Conservation (phyloP, 2,113 vertebrate species). For the Cyanoliseus patagonus region DNA sequence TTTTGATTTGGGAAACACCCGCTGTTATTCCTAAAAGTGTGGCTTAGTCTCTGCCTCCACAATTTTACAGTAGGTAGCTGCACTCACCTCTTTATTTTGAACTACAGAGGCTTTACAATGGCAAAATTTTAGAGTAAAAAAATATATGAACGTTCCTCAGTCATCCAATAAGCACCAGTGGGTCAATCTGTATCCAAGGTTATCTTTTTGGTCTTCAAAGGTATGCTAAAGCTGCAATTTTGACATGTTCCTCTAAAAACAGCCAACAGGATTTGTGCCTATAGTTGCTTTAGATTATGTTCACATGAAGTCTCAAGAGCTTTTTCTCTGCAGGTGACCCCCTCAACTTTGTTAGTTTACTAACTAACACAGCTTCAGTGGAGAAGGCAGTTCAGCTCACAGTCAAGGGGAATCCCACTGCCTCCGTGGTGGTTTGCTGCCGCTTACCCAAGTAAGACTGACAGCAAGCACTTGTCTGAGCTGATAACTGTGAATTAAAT, state of each 20-base stretch:
- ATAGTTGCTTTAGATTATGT: not conserved
- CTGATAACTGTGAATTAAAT: not conserved
- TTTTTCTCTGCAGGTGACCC: not conserved
- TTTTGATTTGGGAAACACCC: not conserved
- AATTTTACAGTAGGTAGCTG: not conserved
- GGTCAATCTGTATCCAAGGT: not conserved
- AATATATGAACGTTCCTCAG: not conserved
- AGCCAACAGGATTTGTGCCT: not conserved
- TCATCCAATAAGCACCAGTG: not conserved
- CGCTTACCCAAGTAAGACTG: not conserved
- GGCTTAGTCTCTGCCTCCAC: not conserved
- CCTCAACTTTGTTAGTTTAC: not conserved
- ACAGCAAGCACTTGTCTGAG: not conserved
- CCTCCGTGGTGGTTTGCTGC: not conserved
- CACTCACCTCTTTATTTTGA: not conserved
- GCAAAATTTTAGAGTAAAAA: not conserved
- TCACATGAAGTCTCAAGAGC: not conserved
- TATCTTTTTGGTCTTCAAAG: not conserved
- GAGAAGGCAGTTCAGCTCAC: not conserved
- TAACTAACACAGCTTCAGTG: not conserved
- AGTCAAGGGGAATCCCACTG: not conserved
- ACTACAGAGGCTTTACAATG: not conserved
- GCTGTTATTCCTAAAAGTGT: not conserved
- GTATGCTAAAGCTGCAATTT: not conserved
- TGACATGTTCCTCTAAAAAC: not conserved